These are phyloP conservation scores for Rostratula benghalensis DNA, from an alignment of 2,113 vertebrate species.

Conservation along the genomic window DNA sequence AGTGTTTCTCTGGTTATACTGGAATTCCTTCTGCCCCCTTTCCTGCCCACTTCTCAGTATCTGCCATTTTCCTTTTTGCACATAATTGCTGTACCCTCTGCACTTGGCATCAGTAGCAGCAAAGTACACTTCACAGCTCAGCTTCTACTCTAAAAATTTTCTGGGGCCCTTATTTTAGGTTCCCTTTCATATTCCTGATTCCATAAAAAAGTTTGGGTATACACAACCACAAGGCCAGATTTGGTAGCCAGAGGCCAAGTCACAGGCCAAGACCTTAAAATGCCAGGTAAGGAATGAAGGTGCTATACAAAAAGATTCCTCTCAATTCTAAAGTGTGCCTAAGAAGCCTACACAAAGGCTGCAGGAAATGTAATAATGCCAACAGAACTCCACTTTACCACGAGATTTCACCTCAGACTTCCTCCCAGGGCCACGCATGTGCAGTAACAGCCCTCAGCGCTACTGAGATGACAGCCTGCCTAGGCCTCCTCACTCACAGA, in stretches of 20 bases:
- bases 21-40: neutral
- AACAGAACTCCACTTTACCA: neutral
- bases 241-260: neutral
- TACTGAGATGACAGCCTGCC: neutral
- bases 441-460: accelerated
- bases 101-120: neutral
- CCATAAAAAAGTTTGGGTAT: neutral
- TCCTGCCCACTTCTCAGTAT: neutral
- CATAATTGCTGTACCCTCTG: neutral
- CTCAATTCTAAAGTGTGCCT: neutral
- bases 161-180: neutral
- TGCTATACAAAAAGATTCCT: neutral
- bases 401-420: accelerated
- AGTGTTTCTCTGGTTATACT: neutral
- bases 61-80: neutral
- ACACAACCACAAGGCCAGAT: neutral
- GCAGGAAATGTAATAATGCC: neutral
- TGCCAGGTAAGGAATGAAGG: neutral
- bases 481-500: too few relatives aligned
- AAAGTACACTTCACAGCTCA: neutral
- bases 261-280: neutral
- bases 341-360: neutral
- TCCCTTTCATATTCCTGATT: neutral
- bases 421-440: accelerated
- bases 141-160: neutral